Conservation (phyloP, 2,888 invertebrate genomes). For the Strigamia crassipes region DNA sequence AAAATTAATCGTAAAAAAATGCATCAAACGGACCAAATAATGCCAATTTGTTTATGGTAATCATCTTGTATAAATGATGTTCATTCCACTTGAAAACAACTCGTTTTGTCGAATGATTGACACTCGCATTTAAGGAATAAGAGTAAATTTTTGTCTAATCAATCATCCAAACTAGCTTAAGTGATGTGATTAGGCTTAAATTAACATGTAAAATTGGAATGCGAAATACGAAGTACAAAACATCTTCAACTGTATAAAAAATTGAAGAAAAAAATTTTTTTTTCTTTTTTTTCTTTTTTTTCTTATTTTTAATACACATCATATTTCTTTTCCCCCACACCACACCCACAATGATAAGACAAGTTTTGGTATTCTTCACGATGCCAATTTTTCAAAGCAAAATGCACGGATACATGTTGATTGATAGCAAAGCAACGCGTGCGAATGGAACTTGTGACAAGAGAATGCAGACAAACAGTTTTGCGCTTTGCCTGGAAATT, state of each 20-base stretch:
- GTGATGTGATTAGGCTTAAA: no score
- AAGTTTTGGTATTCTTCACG: constrained; percentile 11
- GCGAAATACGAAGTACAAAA: no score
- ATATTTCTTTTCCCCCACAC: background rate
- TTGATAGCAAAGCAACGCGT: constrained; percentile 32
- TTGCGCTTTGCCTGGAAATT: background rate
- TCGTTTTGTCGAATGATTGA: no score
- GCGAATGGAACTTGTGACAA: constrained; percentile 14
- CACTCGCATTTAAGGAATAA: no score
- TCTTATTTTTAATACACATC: background rate
- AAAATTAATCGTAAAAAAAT: no score
- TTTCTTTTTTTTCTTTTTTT: background rate
- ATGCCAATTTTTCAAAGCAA: background rate
- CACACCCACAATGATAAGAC: background rate
- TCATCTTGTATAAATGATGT: no score
- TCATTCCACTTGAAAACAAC: no score
- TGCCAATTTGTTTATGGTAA: no score
- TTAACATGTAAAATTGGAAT: no score
- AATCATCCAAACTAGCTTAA: no score
- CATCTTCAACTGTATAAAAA: background rate
- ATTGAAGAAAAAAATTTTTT: background rate
- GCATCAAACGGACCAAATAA: no score
- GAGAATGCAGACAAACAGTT: constrained; percentile 34
- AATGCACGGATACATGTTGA: background rate
- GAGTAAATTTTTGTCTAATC: no score